A percentile compares a stretch with the other conserved stretches of the same genome.
Conservation (phyloP, 2,113 vertebrate species). For the Micromys minutus region DNA sequence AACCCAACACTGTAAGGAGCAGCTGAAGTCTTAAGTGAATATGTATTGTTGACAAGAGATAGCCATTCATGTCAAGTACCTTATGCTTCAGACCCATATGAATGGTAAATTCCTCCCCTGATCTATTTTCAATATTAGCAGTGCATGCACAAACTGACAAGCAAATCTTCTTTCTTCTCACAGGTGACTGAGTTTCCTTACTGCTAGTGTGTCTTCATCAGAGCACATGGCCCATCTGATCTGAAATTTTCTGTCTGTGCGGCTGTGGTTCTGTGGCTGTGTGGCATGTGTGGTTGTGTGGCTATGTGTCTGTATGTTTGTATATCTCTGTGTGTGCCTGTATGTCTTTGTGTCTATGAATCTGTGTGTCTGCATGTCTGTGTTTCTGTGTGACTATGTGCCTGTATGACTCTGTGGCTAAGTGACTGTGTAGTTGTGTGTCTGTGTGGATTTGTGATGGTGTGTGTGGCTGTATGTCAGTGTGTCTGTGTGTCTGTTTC, state of each 20-base stretch:
- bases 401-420: no score
- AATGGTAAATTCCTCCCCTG: background rate
- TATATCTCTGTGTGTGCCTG: no score
- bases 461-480: background rate
- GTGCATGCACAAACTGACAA: background rate
- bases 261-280: no score
- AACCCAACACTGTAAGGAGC: background rate
- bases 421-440: background rate
- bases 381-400: background rate
- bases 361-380: background rate
- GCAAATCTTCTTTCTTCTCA: background rate
- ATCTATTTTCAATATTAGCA: background rate
- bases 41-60: background rate
- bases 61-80: background rate
- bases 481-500: background rate
- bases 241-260: background rate
- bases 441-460: background rate
- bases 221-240: background rate
- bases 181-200: background rate
- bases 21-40: background rate
- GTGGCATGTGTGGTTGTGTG: background rate
- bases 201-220: background rate
- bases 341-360: background rate
- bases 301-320: background rate
- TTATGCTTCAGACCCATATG: background rate